phyloP scores from a whole-genome alignment of 2,797 vertebrate genomes.

The Smutsia temminckii region DNA sequence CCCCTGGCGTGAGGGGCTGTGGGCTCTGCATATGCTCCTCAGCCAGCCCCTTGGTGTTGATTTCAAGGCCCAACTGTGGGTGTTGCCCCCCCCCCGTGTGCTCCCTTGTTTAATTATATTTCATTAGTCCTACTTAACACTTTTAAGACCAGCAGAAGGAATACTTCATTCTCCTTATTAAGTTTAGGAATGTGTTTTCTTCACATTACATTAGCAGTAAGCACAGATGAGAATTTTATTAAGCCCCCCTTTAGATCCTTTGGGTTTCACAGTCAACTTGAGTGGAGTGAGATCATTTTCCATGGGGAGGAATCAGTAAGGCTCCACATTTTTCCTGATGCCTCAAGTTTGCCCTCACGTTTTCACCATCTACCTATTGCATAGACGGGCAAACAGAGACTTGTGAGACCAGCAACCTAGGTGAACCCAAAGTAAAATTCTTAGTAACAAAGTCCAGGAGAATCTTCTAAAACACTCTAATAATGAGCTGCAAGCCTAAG shows the following conservation, averaged over 20 bases:
- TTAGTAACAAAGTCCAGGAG: background rate
- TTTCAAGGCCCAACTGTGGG: background rate
- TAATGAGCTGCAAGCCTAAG: slow-evolving; percentile 27
- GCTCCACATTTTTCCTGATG: background rate
- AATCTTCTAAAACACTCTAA: slow-evolving; percentile 23
- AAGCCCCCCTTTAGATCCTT: background rate
- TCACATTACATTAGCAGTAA: background rate
- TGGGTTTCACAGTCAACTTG: background rate
- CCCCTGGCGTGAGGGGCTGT: accelerated
- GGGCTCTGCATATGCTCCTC: accelerated
- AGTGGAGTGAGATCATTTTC: background rate
- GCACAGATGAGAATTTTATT: slow-evolving; percentile 17
- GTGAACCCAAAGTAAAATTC: background rate
- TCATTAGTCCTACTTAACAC: background rate
- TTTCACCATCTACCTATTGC: slow-evolving; percentile 29
- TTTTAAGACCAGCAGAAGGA: background rate
- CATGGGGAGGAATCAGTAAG: background rate
- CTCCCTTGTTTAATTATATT: background rate
- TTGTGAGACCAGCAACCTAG: background rate
- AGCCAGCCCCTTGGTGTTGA: background rate
- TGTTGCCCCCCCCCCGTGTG: too few relatives aligned
- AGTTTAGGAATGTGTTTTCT: background rate
- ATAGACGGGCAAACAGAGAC: slow-evolving; percentile 25
- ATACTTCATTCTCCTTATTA: background rate
- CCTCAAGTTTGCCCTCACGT: background rate